These are phyloP conservation scores for Notodonta ziczac DNA, from an alignment of 2,888 invertebrate genomes.

Conservation along the genomic window DNA sequence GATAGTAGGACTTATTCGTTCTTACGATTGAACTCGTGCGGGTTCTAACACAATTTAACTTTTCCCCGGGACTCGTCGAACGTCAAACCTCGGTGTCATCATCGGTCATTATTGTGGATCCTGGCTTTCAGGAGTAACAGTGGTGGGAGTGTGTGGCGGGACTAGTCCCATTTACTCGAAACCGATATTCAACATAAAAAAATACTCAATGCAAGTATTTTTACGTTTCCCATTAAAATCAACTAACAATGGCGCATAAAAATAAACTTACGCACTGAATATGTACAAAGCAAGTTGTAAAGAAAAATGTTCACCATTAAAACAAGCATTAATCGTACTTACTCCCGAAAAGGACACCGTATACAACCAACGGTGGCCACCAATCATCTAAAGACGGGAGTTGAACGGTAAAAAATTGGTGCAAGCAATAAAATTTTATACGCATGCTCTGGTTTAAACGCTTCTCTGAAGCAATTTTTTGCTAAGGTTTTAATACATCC, in stretches of 20 bases:
- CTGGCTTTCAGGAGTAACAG: too few relatives aligned
- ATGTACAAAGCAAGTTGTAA: not conserved
- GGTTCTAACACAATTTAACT: too few relatives aligned
- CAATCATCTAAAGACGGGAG: slow-evolving; percentile 36
- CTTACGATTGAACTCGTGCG: too few relatives aligned
- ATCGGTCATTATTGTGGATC: too few relatives aligned
- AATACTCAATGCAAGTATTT: slow-evolving; percentile 1
- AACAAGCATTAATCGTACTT: slow-evolving; percentile 19
- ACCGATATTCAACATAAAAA: not conserved
- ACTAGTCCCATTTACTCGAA: too few relatives aligned
- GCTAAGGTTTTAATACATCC: slow-evolving; percentile 15
- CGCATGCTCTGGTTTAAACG: slow-evolving; percentile 58
- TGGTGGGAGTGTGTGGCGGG: too few relatives aligned
- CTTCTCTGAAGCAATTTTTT: slow-evolving; percentile 56
- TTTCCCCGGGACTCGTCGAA: too few relatives aligned
- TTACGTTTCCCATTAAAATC: slow-evolving; percentile 3
- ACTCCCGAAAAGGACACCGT: slow-evolving; percentile 30
- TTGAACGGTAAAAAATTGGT: slow-evolving; percentile 51
- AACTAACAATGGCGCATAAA: slow-evolving; percentile 4
- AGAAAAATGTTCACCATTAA: slow-evolving; percentile 8
- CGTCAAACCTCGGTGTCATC: too few relatives aligned
- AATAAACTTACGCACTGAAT: not conserved
- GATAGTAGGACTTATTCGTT: too few relatives aligned
- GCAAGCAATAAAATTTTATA: slow-evolving; percentile 55
- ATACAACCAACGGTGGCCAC: slow-evolving; percentile 37